Base-by-base conservation (phyloP, 2,797 vertebrate genomes). In the Chiloscyllium punctatum region DNA sequence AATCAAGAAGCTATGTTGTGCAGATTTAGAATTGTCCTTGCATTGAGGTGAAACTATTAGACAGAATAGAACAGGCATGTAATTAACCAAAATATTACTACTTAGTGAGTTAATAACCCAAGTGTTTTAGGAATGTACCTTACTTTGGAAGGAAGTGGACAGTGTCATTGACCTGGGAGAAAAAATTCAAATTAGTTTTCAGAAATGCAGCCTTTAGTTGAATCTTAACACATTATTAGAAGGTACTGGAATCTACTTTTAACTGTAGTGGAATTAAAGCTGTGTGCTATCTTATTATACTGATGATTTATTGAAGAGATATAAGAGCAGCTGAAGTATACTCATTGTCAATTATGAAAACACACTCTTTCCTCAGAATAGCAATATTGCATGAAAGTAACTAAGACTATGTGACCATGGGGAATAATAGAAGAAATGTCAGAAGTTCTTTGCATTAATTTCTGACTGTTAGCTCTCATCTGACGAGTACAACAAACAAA, bases 1-100 rank as follows among this genome's bases (percentile, higher is more conserved):
- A 95, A 95, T 95, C 94, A 95, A 95, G 94, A 71, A 95, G 94
- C 27, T 72, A 95, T 53, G 48, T 48, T 51, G 69, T 95, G 71
- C 71, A 72, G 69, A 74, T 95, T 95, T 95, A 74, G 71, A 95
- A 53, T 21, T 77, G 94, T 48, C 71, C 94, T 95, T 95, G 94
- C 74, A 95, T 57, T 74, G 53, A 95, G 94, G 94, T 95, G 94
- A 77, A 77, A 77, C 48, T 95, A 74, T 33, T 77, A 74, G 15
- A 57, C 30, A 95, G 15, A 77, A 95, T 23, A 77, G 69, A 51
- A 74, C 11, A n/a, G 94, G 13, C 16, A 72, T 33, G 18, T 57
- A 95, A 74, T 95, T 95, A 95, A 57, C 94, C 53, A 74, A 95
- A 25, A 57, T 74, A 77, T 16, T 69, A 74, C 51, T 77, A 5